Evolutionary conservation across 2,113 vertebrate genomes (phyloP).

Genomic region (Vicugna pacos): DNA sequence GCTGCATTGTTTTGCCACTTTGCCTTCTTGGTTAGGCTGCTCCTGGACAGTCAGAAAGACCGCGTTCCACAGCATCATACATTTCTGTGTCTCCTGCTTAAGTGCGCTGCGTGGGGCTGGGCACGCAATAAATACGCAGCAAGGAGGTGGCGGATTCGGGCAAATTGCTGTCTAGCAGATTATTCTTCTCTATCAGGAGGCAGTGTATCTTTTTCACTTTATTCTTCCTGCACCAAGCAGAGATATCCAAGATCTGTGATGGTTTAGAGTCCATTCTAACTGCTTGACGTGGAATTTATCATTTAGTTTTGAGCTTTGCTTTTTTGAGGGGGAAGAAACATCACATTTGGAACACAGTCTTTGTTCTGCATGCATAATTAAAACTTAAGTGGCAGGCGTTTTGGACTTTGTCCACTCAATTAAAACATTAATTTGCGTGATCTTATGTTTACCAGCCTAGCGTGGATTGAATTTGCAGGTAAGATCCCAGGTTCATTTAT

Average conservation of each 20-base stretch:
- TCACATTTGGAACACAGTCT: conserved; percentile 56
- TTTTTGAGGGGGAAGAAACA: background rate
- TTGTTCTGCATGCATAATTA: conserved; percentile 70
- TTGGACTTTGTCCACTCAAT: conserved; percentile 67
- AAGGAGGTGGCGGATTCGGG: conserved; percentile 30
- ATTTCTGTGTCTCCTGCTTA: background rate
- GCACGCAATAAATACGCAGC: background rate
- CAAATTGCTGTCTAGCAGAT: conserved; percentile 48
- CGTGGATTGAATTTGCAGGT: conserved; percentile 65
- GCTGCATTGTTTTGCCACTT: background rate
- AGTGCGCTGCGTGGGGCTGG: background rate
- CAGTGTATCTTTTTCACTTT: conserved; percentile 39
- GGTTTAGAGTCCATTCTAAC: conserved; percentile 57
- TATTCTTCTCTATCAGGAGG: conserved; percentile 36
- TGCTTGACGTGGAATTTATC: conserved; percentile 69
- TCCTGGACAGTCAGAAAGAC: background rate
- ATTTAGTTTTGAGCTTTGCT: conserved; percentile 58
- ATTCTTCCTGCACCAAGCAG: conserved; percentile 13
- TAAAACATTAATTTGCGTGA: conserved; percentile 73
- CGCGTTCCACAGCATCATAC: background rate
- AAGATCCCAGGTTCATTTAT: conserved; percentile 24
- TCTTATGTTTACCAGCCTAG: conserved; percentile 37
- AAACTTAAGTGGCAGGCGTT: conserved; percentile 63
- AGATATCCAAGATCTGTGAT: conserved; percentile 29
- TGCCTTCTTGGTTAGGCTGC: background rate